Percentiles rank a stretch among this genome's conserved stretches.
Conservation (phyloP, 2,797 vertebrate species). For the Premnoplex brunnescens region DNA sequence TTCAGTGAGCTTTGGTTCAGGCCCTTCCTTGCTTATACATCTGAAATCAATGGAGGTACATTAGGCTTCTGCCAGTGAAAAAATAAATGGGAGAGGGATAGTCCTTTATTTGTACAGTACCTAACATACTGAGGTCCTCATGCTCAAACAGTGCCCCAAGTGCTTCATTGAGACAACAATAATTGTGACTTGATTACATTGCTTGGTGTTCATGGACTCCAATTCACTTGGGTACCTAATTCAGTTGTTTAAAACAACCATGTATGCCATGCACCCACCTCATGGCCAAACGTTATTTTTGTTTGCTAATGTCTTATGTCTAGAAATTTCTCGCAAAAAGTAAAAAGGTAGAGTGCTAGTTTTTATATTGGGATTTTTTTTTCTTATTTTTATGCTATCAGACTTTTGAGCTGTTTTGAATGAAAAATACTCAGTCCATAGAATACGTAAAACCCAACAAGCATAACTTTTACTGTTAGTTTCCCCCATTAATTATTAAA, state of each 20-base stretch:
- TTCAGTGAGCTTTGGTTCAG: constrained; percentile 60
- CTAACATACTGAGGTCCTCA: background rate
- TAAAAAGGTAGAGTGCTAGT: background rate
- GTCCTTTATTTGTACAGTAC: constrained; percentile 6
- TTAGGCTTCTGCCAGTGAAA: constrained; percentile 6
- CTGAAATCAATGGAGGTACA: constrained; percentile 57
- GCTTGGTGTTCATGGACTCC: background rate
- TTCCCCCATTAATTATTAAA: constrained; percentile 21
- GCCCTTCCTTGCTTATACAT: constrained; percentile 43
- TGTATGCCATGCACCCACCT: background rate
- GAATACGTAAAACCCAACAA: constrained; percentile 58
- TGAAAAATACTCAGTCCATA: constrained; percentile 44
- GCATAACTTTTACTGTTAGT: constrained; percentile 9
- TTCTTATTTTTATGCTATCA: background rate
- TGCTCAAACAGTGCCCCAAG: background rate
- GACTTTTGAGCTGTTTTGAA: constrained; percentile 35
- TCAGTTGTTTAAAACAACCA: background rate
- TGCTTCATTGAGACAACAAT: background rate
- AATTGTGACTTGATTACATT: background rate
- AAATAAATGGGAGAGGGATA: background rate
- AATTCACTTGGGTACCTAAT: background rate
- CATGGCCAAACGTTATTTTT: background rate
- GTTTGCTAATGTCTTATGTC: background rate
- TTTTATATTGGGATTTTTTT: background rate
- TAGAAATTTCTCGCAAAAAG: background rate